Evolutionary conservation across 2,113 vertebrate species (phyloP).

Genomic region (Psittacus erithacus): DNA sequence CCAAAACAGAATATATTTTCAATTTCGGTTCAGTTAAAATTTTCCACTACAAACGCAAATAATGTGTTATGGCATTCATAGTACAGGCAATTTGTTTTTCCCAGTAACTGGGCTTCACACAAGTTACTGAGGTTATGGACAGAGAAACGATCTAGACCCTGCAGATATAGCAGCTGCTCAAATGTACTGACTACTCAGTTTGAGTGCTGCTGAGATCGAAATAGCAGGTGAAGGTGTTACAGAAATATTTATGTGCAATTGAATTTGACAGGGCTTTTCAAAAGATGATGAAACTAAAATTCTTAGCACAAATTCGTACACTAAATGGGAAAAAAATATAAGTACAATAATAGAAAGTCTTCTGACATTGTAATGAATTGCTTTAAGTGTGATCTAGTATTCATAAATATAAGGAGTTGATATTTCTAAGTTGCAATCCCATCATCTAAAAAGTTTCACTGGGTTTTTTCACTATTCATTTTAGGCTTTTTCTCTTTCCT

Average conservation of each 20-base stretch:
- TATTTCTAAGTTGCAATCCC: not conserved
- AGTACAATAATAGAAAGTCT: not conserved
- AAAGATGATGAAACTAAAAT: not conserved
- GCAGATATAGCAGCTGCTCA: not conserved
- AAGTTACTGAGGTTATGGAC: not conserved
- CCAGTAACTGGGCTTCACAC: not conserved
- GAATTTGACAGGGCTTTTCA: not conserved
- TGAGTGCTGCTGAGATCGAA: not conserved
- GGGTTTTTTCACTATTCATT: fast-evolving
- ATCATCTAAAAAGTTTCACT: not conserved
- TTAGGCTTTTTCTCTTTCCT: not conserved
- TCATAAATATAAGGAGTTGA: not conserved
- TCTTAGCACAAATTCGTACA: not conserved
- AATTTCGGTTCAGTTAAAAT: not conserved
- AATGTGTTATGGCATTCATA: not conserved
- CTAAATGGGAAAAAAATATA: not conserved
- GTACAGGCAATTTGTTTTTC: not conserved
- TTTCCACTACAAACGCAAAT: not conserved
- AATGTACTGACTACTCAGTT: not conserved
- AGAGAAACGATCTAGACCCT: not conserved
- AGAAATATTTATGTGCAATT: not conserved
- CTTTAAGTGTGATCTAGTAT: not conserved
- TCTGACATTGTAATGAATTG: not conserved
- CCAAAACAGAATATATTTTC: not conserved
- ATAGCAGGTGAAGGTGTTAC: not conserved